phyloP scores from a whole-genome alignment of 2,113 vertebrate genomes.

The Anser brachyrhynchus region DNA sequence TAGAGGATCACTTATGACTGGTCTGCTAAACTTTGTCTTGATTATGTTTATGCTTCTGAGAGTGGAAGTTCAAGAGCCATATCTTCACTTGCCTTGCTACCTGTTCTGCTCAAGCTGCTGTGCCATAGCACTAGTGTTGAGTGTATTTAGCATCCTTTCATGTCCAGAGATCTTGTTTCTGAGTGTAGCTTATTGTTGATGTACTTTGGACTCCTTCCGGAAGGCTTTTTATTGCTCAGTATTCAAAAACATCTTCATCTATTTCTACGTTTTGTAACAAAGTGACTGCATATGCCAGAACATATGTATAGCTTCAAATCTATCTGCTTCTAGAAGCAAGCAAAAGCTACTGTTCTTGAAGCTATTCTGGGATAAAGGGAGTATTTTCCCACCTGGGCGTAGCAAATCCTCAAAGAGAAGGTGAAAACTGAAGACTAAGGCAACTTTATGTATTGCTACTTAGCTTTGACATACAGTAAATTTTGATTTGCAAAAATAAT shows the following conservation, averaged over 20 bases:
- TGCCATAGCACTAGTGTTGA: not conserved
- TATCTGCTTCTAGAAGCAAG: not conserved
- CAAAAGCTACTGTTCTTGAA: not conserved
- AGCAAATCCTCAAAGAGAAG: not conserved
- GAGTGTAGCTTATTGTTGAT: not conserved
- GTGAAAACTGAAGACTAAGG: not conserved
- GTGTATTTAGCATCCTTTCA: not conserved
- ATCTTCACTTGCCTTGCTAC: not conserved
- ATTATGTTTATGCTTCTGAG: not conserved
- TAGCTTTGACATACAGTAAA: not conserved
- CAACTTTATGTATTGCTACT: not conserved
- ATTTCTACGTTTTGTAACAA: not conserved
- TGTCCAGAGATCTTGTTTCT: not conserved
- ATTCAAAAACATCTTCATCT: slow-evolving; percentile 20
- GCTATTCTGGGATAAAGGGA: not conserved
- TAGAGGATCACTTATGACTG: not conserved
- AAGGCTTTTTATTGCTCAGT: slow-evolving; percentile 8
- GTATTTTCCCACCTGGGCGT: too few relatives aligned
- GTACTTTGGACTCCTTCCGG: not conserved
- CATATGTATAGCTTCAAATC: not conserved
- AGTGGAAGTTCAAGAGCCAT: not conserved
- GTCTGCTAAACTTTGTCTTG: not conserved
- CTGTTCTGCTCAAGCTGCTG: not conserved
- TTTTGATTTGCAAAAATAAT: slow-evolving; percentile 3
- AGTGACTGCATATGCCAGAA: slow-evolving; percentile 12